Conservation (phyloP, 2,888 invertebrate genomes). For the Patella ulyssiponensis region DNA sequence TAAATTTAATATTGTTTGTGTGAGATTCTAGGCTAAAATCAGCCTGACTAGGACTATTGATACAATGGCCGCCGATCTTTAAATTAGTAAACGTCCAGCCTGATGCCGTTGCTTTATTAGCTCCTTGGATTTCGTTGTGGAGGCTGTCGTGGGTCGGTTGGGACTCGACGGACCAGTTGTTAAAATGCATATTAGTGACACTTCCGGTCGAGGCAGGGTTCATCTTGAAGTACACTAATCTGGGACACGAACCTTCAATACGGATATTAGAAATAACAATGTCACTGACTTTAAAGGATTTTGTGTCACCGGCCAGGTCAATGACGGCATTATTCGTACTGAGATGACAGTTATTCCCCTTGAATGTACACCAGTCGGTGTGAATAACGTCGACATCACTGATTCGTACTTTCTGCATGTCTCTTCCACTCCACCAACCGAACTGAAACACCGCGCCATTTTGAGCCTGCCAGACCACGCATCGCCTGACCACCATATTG, state of each 20-base stretch:
- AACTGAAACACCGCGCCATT: slow-evolving; percentile 35
- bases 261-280: slow-evolving; percentile 9
- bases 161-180: slow-evolving; percentile 20
- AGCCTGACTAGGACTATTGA: neutral
- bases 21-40: neutral
- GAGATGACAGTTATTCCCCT: slow-evolving; percentile 20
- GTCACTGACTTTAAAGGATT: slow-evolving; percentile 1
- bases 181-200: slow-evolving; percentile 17
- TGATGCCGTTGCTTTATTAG: neutral
- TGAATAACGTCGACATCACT: slow-evolving; percentile 28
- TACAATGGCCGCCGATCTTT: slow-evolving; percentile 1
- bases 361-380: slow-evolving; percentile 29
- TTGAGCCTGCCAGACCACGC: slow-evolving; percentile 31
- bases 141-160: slow-evolving; percentile 21
- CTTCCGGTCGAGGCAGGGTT: neutral
- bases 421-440: slow-evolving; percentile 27
- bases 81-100: slow-evolving; percentile 19
- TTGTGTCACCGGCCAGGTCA: slow-evolving; percentile 18
- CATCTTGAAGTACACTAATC: slow-evolving; percentile 19
- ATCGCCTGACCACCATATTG: slow-evolving; percentile 14
- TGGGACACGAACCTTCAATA: slow-evolving; percentile 16
- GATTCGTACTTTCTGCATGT: slow-evolving; percentile 20
- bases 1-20: slow-evolving; percentile 15
- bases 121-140: slow-evolving; percentile 24
- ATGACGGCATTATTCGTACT: slow-evolving; percentile 21